phyloP scores from a whole-genome alignment of 2,113 vertebrate species.

The Tauraco erythrolophus region DNA sequence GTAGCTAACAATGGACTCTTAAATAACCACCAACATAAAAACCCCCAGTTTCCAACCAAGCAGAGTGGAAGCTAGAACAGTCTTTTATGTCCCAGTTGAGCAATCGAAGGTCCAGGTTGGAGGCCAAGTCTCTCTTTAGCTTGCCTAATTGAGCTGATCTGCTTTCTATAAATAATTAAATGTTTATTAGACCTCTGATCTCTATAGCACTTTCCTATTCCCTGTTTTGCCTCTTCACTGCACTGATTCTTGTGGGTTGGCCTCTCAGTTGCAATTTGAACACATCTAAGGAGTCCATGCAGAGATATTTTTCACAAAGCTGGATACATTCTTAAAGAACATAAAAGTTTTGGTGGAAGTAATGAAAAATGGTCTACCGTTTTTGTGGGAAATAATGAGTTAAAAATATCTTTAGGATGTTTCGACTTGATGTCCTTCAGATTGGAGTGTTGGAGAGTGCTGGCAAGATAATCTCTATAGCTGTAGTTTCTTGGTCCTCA shows the following conservation, averaged over 20 bases:
- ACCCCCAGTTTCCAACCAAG: neutral
- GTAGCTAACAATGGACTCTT: neutral
- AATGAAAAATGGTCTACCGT: neutral
- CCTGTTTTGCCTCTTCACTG: neutral
- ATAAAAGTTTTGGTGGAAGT: neutral
- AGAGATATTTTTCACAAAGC: neutral
- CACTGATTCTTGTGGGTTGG: neutral
- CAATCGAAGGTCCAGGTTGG: neutral
- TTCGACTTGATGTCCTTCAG: neutral
- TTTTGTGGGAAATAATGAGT: neutral
- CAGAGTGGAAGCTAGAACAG: neutral
- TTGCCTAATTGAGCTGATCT: neutral
- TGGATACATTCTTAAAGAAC: neutral
- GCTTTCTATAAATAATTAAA: neutral
- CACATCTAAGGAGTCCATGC: neutral
- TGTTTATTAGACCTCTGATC: neutral
- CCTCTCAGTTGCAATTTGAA: neutral
- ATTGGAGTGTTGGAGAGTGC: neutral
- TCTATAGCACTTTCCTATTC: neutral
- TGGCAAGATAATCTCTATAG: neutral
- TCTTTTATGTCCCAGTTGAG: neutral
- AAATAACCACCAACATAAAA: neutral
- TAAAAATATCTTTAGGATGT: neutral
- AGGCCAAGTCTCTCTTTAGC: neutral
- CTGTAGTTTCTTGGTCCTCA: neutral